phyloP scores from a whole-genome alignment of 2,113 vertebrate genomes.

The Cyrtonyx montezumae region DNA sequence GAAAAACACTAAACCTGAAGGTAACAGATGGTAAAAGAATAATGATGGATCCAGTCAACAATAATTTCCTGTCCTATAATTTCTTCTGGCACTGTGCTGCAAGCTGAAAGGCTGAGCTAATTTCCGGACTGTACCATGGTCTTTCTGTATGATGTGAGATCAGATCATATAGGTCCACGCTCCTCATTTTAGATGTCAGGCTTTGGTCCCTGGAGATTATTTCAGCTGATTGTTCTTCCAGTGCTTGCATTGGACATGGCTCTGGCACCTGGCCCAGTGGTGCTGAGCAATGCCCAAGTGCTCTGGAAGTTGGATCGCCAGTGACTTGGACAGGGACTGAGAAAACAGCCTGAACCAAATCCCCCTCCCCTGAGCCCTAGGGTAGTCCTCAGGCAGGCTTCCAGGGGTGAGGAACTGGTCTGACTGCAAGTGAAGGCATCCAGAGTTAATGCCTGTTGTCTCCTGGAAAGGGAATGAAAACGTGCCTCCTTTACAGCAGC shows the following conservation, averaged over 20 bases:
- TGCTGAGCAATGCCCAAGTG: neutral
- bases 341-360: neutral
- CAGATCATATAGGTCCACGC: neutral
- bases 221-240: neutral
- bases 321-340: neutral
- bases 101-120: constrained; percentile 47
- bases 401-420: neutral
- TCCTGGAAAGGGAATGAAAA: neutral
- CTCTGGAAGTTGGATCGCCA: neutral
- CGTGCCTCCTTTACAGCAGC: neutral
- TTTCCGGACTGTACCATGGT: neutral
- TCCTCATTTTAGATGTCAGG: neutral
- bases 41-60: constrained; percentile 55
- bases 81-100: neutral
- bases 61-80: constrained; percentile 62
- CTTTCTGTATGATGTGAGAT: constrained; percentile 4
- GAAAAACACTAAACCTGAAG: constrained; percentile 45
- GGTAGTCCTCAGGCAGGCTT: neutral
- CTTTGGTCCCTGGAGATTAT: neutral
- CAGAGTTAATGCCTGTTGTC: neutral
- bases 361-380: neutral
- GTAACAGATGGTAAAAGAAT: constrained; percentile 66
- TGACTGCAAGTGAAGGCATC: neutral
- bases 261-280: neutral
- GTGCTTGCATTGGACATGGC: neutral